Evolutionary conservation across 2,888 invertebrate genomes (phyloP), one percentile per base, ranked within the genome.

Genomic region (Globia sparganii): DNA sequence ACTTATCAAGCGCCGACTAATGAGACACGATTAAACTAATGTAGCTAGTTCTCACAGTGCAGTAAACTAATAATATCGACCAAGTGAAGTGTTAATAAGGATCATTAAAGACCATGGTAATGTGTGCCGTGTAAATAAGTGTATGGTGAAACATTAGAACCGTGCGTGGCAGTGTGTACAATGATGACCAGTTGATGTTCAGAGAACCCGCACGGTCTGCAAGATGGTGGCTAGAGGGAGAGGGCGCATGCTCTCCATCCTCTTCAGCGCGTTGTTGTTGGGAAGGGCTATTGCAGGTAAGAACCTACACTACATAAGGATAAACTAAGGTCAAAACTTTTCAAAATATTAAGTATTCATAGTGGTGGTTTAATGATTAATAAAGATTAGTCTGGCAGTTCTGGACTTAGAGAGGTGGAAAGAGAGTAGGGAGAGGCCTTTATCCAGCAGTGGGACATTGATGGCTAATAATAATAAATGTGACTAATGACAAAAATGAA

Each of bases 261-360:
- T 96, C 84, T 95, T 96, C 93, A 96, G 96, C 91, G 94, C 94
- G 67, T 88, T 96, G 85, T 94, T 96, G 73, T 93, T 96, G 84
- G 96, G 96, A 82, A 93, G 96, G 81, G 96, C 95, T 85, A 94
- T 96, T 81, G 95, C 96, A 92, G 96, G 96, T 96, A 88, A 93
- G 94, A 53, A 56, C 28, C 18, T 18, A 31, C 31, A 79, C 15
- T 49, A 49, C 8, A 72, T 49, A 59, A 59, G n/a, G 21, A 67
- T 49, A 31, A 31, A 49, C 9, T 40, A 18, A 40, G 4, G 9
- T 9, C 18, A 40, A n/a, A n/a, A 34, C 13, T 37, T 11, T 62
- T 13, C 3, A 34, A 62, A 34, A 34, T 37, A 37, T 37, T 37
- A 6, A 9, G 40, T 40, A 40, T 11, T 40, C n/a, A 37, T 64